Evolutionary conservation across 2,888 invertebrate species (phyloP), one percentile per base, ranked within the genome.

Genomic region (Coleophora flavipennella): DNA sequence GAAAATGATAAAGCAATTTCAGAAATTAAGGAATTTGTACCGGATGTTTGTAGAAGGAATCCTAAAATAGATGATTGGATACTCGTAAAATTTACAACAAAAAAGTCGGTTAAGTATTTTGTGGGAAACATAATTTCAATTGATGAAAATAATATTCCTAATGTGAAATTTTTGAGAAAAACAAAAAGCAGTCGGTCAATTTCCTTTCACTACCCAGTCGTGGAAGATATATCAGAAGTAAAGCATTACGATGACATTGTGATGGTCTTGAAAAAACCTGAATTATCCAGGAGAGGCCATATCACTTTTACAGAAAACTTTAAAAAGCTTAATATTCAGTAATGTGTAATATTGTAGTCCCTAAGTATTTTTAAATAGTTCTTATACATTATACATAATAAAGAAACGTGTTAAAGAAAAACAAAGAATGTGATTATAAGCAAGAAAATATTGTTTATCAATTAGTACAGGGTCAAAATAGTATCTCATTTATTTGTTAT

Each of bases 41-140:
- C 13, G 8, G 7, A 8, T 8, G 13, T 8, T 33, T 8, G 8
- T 1, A 8, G 12, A 20, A 37, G 37, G 9, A 38, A 43, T 31
- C 25, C 46, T 31, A 36, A 42, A 38, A 34, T 31, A 46, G 33
- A 40, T 31, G 36, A 38, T 36, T 47, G 46, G 49, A 40, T 47
- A 41, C 34, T 49, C 13, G 51, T 39, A 34, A 40, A 38, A 27
- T 51, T 49, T 38, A 28, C 41, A 10, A 47, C 49, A 29, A 51
- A 51, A 39, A 51, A 48, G 34, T 47, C 43, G 31, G 4, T 44
- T 12, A 49, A 49, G 31, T 45, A 48, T 40, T 49, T 35, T 41
- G 49, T 45, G 1, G 49, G 49, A n/a, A 34, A 42, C 29, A 36
- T 49, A 14, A 13, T 47, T 36, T 33, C 36, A 32, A 32, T 46